Base-by-base conservation (phyloP, 1,140 invertebrate species). In the Drosophila sechellia region DNA sequence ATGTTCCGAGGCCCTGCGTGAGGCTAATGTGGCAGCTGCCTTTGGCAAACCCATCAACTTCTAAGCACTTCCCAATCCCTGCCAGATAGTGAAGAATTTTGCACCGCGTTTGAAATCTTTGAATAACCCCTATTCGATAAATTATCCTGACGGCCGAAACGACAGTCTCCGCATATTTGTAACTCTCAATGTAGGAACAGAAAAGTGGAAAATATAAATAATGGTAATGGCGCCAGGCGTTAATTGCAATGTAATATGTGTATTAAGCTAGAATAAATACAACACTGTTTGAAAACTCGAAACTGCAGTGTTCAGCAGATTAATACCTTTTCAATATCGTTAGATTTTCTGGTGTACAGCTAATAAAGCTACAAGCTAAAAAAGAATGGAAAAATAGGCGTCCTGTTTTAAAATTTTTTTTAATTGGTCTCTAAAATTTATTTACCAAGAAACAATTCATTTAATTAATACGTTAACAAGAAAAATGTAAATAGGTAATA, bases 11-110 rank as follows among this genome's bases (percentile, higher is more conserved):
- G 99, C 99, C 1, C 94, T 99, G 56, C 95, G 98, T 93, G 99
- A 99, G 94, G 99, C 99, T 8, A 98, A 99, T 92, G 92, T 99
- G 35, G 96, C 97, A 17, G 98, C 99, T 3, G 99, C 98, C 91
- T 97, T 95, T 92, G 99, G 99, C 73, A 99, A 99, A 94, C 95
- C 99, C 22, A 99, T 99, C 92, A 99, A 99, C 93, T 99, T 98
- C 93, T 96, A 96, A 43, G 49, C n/a, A 8, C 10, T 49, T 52
- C 13, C 17, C 42, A 13, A 17, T 45, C 11, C 20, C 27, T 31
- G 22, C 35, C 54, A 52, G 39, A 25, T 45, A 52, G 25, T 39
- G 27, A n/a, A 59, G 8, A 46, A 34, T 39, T 50, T 34, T 72
- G 69, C 69, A 72, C 69, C 42, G 68, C 66, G 55, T 48, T 76